Evolutionary conservation across 1,140 invertebrate species (phyloP).

Genomic region (Aphelenchoides avenae): DNA sequence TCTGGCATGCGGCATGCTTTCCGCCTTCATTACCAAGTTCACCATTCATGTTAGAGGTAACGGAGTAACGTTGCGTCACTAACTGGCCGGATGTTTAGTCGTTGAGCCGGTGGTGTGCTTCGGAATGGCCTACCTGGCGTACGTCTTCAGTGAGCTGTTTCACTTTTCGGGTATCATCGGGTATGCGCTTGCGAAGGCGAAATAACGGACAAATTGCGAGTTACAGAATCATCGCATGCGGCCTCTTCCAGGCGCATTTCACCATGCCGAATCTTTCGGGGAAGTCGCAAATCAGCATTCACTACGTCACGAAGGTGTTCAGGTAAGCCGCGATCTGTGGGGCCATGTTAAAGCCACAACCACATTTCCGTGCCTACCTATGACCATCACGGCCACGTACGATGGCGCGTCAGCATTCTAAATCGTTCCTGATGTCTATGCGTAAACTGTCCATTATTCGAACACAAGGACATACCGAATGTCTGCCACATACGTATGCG

Average conservation of each 20-base stretch:
- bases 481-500: too few species aligned
- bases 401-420: too few species aligned
- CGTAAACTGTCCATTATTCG: too few species aligned
- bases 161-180: conserved; percentile 90
- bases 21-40: conserved; percentile 88
- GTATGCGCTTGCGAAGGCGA: conserved; percentile 19
- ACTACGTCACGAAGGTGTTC: conserved; percentile 97
- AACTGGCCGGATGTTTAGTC: conserved; percentile 64
- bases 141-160: conserved; percentile 93
- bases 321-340: conserved; percentile 66
- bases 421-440: too few species aligned
- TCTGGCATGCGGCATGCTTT: conserved; percentile 86
- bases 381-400: too few species aligned
- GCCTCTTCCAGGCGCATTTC: conserved; percentile 98
- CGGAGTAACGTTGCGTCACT: neutral
- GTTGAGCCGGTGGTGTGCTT: conserved; percentile 98
- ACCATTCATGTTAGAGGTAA: conserved; percentile 79
- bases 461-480: too few species aligned
- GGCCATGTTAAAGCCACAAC: too few species aligned
- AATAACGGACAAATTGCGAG: too few species aligned
- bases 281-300: conserved; percentile 94
- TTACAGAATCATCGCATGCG: conserved; percentile 87
- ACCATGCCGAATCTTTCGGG: conserved; percentile 93
- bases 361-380: too few species aligned
- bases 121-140: conserved; percentile 95